Conservation (phyloP, 2,113 vertebrate genomes). For the Chrysemys picta region DNA sequence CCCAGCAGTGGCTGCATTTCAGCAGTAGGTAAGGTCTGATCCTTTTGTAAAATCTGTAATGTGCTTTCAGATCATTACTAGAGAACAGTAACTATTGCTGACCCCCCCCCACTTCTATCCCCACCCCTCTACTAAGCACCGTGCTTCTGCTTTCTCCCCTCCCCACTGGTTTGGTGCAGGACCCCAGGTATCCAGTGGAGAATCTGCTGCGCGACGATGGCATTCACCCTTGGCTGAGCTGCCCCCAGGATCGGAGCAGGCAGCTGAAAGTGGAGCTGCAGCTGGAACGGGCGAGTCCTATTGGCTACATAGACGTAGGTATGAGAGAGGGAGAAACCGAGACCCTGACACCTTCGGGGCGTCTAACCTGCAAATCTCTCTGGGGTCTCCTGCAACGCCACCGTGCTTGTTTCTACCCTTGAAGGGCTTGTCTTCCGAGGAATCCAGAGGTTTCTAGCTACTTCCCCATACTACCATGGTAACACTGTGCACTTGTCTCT, state of each 20-base stretch:
- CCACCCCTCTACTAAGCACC: background rate
- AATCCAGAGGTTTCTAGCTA: background rate
- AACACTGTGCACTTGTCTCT: background rate
- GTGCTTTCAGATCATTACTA: background rate
- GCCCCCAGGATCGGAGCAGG: slow-evolving; percentile 70
- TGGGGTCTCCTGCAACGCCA: background rate
- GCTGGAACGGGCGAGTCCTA: slow-evolving; percentile 74
- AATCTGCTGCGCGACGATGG: slow-evolving; percentile 70
- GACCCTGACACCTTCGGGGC: background rate
- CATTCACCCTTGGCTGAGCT: slow-evolving; percentile 76
- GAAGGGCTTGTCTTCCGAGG: background rate
- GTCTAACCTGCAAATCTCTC: background rate
- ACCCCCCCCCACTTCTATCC: background rate
- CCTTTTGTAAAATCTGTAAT: background rate
- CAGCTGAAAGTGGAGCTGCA: slow-evolving; percentile 79
- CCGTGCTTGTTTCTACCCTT: background rate
- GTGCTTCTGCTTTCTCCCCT: background rate
- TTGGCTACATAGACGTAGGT: slow-evolving; percentile 80
- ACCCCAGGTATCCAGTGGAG: slow-evolving; percentile 73
- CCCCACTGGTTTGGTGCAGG: slow-evolving; percentile 54
- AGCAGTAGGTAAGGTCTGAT: background rate
- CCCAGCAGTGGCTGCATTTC: rapidly evolving
- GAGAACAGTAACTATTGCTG: background rate
- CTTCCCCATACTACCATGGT: background rate
- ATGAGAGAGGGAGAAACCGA: background rate